phyloP scores from a whole-genome alignment of 1,140 invertebrate species.

The Cyphomyrmex costatus region DNA sequence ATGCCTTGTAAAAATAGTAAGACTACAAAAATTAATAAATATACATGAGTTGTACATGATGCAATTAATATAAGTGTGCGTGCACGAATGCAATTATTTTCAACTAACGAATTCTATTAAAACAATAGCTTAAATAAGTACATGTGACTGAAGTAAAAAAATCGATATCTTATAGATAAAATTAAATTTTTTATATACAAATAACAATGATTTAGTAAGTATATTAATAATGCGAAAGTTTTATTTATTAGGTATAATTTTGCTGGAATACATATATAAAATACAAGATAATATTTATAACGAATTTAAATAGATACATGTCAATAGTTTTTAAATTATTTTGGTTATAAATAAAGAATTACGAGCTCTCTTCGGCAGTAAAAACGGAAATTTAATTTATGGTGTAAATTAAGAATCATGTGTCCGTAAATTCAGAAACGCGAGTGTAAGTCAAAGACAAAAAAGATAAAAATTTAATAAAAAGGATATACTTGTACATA shows the following conservation, averaged over 20 bases:
- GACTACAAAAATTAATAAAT: slow-evolving; percentile 2
- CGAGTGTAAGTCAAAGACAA: background rate
- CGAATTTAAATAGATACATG: background rate
- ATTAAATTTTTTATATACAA: background rate
- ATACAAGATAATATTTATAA: slow-evolving; percentile 20
- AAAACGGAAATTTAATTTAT: background rate
- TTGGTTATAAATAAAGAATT: background rate
- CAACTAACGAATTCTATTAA: background rate
- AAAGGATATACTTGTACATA: background rate
- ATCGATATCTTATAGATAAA: background rate
- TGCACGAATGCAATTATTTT: background rate
- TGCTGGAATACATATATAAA: background rate
- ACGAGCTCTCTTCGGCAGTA: background rate
- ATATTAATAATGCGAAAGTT: background rate
- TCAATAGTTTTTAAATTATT: background rate
- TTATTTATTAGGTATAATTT: slow-evolving; percentile 24
- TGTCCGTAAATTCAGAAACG: background rate
- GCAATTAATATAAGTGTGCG: slow-evolving; percentile 20
- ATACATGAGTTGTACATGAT: background rate
- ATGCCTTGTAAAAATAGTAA: background rate
- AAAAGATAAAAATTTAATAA: background rate
- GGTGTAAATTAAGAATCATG: background rate
- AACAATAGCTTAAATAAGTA: background rate
- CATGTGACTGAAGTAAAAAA: background rate
- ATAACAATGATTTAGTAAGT: background rate